Evolutionary conservation across 2,888 invertebrate genomes (phyloP), one percentile per base, ranked within the genome.

Genomic region (Himalopsyche kuldschensis): DNA sequence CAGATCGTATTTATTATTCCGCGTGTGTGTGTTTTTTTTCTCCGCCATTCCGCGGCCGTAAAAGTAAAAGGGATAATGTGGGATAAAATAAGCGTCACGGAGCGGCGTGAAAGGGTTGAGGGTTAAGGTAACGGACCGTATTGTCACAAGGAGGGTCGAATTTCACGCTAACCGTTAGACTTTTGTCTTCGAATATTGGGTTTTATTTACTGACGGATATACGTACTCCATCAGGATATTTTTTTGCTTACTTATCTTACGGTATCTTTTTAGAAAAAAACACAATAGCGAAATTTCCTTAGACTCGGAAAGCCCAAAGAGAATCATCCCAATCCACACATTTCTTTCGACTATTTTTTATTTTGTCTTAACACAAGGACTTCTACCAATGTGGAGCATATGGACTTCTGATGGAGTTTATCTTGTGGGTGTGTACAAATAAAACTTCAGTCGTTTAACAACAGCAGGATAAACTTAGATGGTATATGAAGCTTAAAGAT

Each of bases 21-120:
- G 47, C 63, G 80, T 81, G 20, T 55, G 55, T 55, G 48, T 48
- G n/a, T 55, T 83, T 84, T 85, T n/a, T 41, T 41, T 15, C 41
- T 41, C 41, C 41, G 41, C 41, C 41, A 41, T 84, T 79, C 77
- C 77, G 75, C 79, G 79, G 78, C 80, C 63, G 27, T 69, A 83
- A 81, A 76, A 82, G 75, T 46, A 79, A 79, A 63, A 55, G 63
- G 79, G 78, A 81, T 81, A 75, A 80, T 75, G 80, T 83, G 83
- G 78, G 77, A 84, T 82, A 80, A 80, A 83, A 86, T 84, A 86
- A 80, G 41, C 82, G 80, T 80, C 78, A 80, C 78, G 84, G 82
- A 55, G 46, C 75, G 86, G 80, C 24, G 63, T 69, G 80, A 83
- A 84, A 83, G 84, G 84, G 83, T 86, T 83, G 80, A 76, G 27